Evolutionary conservation across 2,888 invertebrate species (phyloP).

Genomic region (Conchocele bisecta): DNA sequence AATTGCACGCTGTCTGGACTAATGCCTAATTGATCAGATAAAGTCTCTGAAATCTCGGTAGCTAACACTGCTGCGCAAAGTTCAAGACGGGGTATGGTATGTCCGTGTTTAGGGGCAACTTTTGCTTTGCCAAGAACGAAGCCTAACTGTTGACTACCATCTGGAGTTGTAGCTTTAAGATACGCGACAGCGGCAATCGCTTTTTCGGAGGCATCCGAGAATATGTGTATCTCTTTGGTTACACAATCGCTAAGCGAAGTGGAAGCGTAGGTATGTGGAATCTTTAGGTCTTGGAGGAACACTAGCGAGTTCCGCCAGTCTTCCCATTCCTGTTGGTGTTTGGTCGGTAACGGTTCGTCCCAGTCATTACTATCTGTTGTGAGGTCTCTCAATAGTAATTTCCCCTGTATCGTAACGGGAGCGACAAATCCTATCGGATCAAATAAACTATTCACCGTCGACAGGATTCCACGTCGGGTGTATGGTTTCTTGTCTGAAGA

Average conservation of each 20-base stretch:
- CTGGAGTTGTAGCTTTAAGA: constrained; percentile 4
- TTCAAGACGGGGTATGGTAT: constrained; percentile 53
- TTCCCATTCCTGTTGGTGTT: constrained; percentile 31
- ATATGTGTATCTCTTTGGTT: constrained; percentile 45
- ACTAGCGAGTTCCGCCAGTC: constrained; percentile 47
- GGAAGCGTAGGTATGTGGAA: constrained; percentile 39
- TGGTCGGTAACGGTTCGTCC: constrained; percentile 47
- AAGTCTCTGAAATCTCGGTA: constrained; percentile 25
- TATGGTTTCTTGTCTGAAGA: constrained; percentile 28
- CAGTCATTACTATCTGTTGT: constrained; percentile 43
- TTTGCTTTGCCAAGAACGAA: constrained; percentile 55
- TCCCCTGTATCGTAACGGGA: constrained; percentile 54
- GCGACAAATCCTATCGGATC: constrained; percentile 61
- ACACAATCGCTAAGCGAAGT: constrained; percentile 7
- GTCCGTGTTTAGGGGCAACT: constrained; percentile 35
- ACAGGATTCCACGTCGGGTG: constrained; percentile 54
- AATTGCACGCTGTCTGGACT: not conserved
- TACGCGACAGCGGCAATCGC: constrained; percentile 60
- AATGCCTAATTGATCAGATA: constrained; percentile 24
- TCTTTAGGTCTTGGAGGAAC: constrained; percentile 11
- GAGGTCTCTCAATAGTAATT: constrained; percentile 46
- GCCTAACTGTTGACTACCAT: constrained; percentile 16
- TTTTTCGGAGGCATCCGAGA: constrained; percentile 60
- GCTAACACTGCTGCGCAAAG: constrained; percentile 54
- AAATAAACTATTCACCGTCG: constrained; percentile 55